Evolutionary conservation across 2,888 invertebrate species (phyloP).

Genomic region (Acrobasis suavella): DNA sequence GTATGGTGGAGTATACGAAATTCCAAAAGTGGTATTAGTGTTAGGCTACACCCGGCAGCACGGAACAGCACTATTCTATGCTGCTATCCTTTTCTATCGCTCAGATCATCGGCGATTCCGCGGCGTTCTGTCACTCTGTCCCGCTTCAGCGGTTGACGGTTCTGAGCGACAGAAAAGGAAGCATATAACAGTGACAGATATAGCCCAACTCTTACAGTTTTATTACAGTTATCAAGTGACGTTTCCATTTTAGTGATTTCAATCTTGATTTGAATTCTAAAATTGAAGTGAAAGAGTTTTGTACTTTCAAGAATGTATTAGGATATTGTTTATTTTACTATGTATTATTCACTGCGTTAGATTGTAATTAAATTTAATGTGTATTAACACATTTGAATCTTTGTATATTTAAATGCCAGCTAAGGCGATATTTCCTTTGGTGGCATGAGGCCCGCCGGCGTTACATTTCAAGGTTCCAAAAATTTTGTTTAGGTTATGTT

Average conservation of each 20-base stretch:
- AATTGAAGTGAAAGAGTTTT: not conserved
- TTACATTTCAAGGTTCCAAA: not conserved
- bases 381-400: not conserved
- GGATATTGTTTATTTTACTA: constrained; percentile 8
- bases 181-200: too few relatives aligned
- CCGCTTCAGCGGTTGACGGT: too few relatives aligned
- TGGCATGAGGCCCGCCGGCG: constrained; percentile 2
- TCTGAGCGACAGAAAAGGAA: too few relatives aligned
- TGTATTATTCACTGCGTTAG: constrained; percentile 5
- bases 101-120: too few relatives aligned
- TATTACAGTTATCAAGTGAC: not conserved
- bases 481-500: constrained; percentile 14
- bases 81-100: too few relatives aligned
- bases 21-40: not conserved
- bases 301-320: not conserved
- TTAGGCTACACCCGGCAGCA: too few relatives aligned
- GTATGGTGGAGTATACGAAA: not conserved
- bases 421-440: not conserved
- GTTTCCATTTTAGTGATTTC: not conserved
- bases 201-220: too few relatives aligned
- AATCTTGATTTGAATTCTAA: not conserved
- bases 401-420: constrained; percentile 1
- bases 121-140: too few relatives aligned
- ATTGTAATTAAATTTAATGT: constrained; percentile 6
- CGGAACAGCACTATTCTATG: too few relatives aligned